Evolutionary conservation across 2,888 invertebrate genomes (phyloP).

Genomic region (Thera obeliscata): DNA sequence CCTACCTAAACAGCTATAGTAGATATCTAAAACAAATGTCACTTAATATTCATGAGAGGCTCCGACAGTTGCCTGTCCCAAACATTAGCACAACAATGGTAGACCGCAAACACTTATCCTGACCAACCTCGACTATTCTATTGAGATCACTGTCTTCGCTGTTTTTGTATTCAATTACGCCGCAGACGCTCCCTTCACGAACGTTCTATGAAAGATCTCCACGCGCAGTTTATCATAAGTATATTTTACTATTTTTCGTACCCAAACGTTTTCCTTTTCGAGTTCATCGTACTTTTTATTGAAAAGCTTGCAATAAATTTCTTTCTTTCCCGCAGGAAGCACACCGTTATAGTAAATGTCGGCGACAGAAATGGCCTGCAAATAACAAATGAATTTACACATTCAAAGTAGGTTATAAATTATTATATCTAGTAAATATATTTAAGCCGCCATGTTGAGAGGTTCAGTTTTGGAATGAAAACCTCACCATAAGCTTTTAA

Average conservation of each 20-base stretch:
- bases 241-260: neutral
- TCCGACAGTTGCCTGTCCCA: constrained; percentile 61
- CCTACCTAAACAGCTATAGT: constrained; percentile 50
- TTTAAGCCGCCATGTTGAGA: neutral
- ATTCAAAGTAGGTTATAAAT: neutral
- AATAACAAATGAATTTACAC: constrained; percentile 33
- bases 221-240: neutral
- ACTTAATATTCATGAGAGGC: constrained; percentile 79
- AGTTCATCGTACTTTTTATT: constrained; percentile 31
- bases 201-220: constrained; percentile 42
- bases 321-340: constrained; percentile 22
- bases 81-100: constrained; percentile 77
- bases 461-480: neutral
- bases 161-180: constrained; percentile 56
- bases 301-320: constrained; percentile 42
- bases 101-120: constrained; percentile 60
- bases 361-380: constrained; percentile 20
- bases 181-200: constrained; percentile 37
- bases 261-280: constrained; percentile 13
- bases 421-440: neutral
- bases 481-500: no score
- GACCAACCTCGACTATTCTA: constrained; percentile 68
- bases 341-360: constrained; percentile 21
- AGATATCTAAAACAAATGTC: constrained; percentile 68
- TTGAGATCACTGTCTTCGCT: constrained; percentile 60